Conservation (phyloP, 2,888 invertebrate genomes). For the Anagyrus pseudococci region DNA sequence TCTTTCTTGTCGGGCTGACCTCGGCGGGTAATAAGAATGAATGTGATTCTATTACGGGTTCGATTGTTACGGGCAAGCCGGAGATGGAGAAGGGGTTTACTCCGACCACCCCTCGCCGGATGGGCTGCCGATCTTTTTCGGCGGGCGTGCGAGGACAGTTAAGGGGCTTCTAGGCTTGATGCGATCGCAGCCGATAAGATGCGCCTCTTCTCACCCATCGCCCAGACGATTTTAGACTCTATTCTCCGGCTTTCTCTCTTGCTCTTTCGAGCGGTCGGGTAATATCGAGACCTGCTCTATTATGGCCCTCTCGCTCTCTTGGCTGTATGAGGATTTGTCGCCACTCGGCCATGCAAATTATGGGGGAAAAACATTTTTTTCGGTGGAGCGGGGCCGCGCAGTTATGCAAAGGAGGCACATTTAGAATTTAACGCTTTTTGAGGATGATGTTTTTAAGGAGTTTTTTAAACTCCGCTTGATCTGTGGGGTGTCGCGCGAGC, state of each 20-base stretch:
- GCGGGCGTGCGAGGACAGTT: slow-evolving; percentile 13
- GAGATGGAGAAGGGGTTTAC: slow-evolving; percentile 46
- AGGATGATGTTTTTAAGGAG: not conserved
- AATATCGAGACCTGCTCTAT: slow-evolving; percentile 21
- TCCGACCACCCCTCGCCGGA: slow-evolving; percentile 46
- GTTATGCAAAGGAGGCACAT: no score
- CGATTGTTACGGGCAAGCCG: slow-evolving; percentile 57
- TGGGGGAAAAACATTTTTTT: not conserved
- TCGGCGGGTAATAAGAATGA: slow-evolving; percentile 61
- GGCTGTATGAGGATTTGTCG: slow-evolving; percentile 32
- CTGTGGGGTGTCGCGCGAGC: no score
- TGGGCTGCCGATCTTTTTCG: slow-evolving; percentile 36
- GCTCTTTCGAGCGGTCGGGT: not conserved
- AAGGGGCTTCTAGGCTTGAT: slow-evolving; percentile 44
- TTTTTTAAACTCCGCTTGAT: no score
- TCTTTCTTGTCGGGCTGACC: no score
- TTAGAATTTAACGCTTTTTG: no score
- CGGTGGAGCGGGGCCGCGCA: not conserved
- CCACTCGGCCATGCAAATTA: slow-evolving; percentile 29
- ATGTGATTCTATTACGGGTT: slow-evolving; percentile 62
- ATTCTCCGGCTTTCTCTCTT: slow-evolving; percentile 19
- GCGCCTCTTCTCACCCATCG: slow-evolving; percentile 24
- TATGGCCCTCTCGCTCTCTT: slow-evolving; percentile 1
- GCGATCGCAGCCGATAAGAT: slow-evolving; percentile 52
- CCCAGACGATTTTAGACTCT: slow-evolving; percentile 43